Evolutionary conservation across 1,140 invertebrate genomes (phyloP).

Genomic region (Caenorhabditis brenneri): DNA sequence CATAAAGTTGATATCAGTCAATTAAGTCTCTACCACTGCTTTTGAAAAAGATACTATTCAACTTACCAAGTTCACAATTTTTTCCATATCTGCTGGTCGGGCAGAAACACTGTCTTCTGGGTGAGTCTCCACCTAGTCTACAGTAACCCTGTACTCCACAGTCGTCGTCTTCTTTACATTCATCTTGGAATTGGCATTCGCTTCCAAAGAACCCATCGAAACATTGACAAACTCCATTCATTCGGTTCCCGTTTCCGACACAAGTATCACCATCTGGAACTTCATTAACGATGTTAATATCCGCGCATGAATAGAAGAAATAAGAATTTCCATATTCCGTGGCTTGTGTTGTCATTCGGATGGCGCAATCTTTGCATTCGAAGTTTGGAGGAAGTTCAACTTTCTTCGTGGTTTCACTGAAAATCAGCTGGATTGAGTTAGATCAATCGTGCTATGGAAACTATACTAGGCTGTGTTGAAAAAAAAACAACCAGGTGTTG

Average conservation of each 20-base stretch:
- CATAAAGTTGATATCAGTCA: background rate
- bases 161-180: conserved; percentile 55
- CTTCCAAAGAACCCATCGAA: conserved; percentile 46
- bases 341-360: conserved; percentile 85
- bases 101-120: conserved; percentile 55
- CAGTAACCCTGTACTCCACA: conserved; percentile 57
- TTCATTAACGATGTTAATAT: conserved; percentile 81
- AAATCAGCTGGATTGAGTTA: no score
- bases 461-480: no score
- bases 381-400: conserved; percentile 83
- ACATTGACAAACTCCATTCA: conserved; percentile 55
- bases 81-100: conserved; percentile 52
- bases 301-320: conserved; percentile 91
- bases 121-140: conserved; percentile 7
- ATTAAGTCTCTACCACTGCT: background rate
- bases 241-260: conserved; percentile 52
- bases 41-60: background rate
- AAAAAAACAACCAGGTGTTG: no score
- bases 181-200: conserved; percentile 52
- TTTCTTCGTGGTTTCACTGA: conserved; percentile 81
- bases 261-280: conserved; percentile 57
- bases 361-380: conserved; percentile 85
- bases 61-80: conserved; percentile 56
- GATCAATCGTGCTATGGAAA: no score
- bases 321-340: conserved; percentile 85